Percentiles rank a stretch among this genome's conserved stretches.
Evolutionary conservation across 2,888 invertebrate genomes (phyloP).

Genomic region (Apamea sordens): DNA sequence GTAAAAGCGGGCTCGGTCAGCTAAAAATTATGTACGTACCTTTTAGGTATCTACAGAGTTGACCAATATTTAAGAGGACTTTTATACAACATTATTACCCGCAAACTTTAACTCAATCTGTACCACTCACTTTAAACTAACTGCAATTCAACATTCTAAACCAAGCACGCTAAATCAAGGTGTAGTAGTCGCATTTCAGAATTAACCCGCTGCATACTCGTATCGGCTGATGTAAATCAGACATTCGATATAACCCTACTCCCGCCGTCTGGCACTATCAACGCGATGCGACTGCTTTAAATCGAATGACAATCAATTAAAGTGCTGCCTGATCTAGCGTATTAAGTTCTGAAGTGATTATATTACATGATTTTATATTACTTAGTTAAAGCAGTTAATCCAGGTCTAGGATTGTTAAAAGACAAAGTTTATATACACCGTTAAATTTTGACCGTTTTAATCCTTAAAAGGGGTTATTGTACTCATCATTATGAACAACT

Average conservation of each 20-base stretch:
- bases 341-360: neutral
- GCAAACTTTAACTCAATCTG: neutral
- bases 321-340: neutral
- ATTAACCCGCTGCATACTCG: constrained; percentile 22
- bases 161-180: constrained; percentile 10
- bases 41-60: neutral
- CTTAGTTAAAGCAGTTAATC: neutral
- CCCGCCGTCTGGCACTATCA: constrained; percentile 28
- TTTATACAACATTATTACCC: neutral
- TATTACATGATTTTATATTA: neutral
- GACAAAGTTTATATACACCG: neutral
- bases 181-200: constrained; percentile 20
- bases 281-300: neutral
- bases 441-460: no score
- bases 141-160: constrained; percentile 1
- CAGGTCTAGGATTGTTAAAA: no score
- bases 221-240: constrained; percentile 32
- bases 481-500: no score
- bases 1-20: no score
- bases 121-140: neutral
- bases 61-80: neutral
- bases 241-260: constrained; percentile 20
- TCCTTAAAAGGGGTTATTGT: no score
- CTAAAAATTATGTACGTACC: no score
- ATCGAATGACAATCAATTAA: constrained; percentile 41